Conservation (phyloP, 1,140 invertebrate species). For the Heliconius hewitsoni region DNA sequence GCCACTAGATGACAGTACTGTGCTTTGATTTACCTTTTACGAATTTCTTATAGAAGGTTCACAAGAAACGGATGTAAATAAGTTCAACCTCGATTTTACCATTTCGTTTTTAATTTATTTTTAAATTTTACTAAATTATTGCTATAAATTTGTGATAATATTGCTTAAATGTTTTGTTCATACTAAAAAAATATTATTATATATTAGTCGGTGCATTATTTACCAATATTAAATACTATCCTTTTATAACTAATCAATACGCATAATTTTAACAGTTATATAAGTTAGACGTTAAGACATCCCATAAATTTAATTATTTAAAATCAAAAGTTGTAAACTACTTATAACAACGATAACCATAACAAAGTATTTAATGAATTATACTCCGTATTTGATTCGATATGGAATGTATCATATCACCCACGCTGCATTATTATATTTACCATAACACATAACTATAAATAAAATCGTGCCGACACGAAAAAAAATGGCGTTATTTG, state of each 20-base stretch:
- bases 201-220: neutral
- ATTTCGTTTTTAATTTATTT: neutral
- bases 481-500: constrained; percentile 80
- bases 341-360: constrained; percentile 44
- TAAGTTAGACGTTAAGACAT: neutral
- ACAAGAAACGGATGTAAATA: no score
- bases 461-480: constrained; percentile 79
- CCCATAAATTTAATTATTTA: neutral
- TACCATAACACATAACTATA: constrained; percentile 71
- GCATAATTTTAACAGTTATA: neutral
- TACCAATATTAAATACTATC: neutral
- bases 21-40: neutral
- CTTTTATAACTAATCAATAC: neutral
- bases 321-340: neutral
- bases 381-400: constrained; percentile 43
- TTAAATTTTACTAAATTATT: neutral
- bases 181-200: neutral
- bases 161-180: no score
- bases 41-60: neutral
- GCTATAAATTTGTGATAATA: no score
- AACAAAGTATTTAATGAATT: constrained; percentile 50
- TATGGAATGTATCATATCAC: constrained; percentile 59
- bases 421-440: constrained; percentile 68
- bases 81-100: neutral
- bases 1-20: neutral